phyloP scores from a whole-genome alignment of 2,113 vertebrate genomes.

The Tachuris rubrigastra region DNA sequence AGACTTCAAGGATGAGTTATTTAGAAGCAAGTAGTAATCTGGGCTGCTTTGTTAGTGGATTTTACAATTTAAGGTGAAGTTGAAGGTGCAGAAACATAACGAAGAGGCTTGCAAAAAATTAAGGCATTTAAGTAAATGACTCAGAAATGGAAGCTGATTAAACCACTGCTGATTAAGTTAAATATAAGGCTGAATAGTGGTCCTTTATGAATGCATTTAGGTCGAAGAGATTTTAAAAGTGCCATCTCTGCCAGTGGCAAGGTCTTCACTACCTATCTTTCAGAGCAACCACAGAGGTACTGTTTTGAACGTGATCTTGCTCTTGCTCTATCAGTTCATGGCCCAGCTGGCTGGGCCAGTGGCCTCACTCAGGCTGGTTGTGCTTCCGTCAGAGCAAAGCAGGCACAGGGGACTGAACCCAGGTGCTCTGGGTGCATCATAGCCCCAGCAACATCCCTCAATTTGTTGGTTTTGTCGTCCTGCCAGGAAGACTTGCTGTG shows the following conservation, averaged over 20 bases:
- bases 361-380: neutral
- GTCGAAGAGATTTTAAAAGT: neutral
- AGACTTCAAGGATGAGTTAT: neutral
- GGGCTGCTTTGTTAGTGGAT: neutral
- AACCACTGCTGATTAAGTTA: neutral
- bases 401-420: neutral
- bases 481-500: neutral
- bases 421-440: neutral
- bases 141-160: neutral
- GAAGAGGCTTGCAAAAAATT: neutral
- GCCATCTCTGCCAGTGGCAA: neutral
- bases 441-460: neutral
- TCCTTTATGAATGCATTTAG: neutral
- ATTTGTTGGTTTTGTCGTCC: neutral
- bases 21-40: neutral
- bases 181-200: neutral
- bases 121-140: neutral
- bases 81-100: neutral
- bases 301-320: neutral
- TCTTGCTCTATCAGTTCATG: neutral
- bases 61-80: neutral
- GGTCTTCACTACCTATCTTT: neutral
- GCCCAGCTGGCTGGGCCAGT: neutral
- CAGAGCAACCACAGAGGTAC: neutral
- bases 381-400: neutral